Percentiles rank a stretch among this genome's conserved stretches.
Conservation (phyloP, 2,888 invertebrate species). For the Oscheius sp. region DNA sequence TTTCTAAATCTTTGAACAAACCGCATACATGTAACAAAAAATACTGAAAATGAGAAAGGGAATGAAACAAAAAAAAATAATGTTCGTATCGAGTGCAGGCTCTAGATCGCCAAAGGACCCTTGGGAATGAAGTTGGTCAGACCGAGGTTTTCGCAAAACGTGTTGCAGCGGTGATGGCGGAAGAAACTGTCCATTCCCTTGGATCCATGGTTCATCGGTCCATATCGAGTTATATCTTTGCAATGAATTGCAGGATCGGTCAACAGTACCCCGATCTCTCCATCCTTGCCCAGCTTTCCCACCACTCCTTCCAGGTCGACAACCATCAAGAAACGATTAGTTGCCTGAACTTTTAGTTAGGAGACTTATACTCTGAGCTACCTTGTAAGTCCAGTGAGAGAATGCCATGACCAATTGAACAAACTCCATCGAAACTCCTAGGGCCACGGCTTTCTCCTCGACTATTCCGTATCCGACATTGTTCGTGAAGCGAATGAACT, state of each 20-base stretch:
- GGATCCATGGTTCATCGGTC: background rate
- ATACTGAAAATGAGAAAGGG: background rate
- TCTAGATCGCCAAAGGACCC: background rate
- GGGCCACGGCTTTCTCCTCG: constrained; percentile 8
- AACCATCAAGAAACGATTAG: constrained; percentile 18
- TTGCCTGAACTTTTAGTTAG: background rate
- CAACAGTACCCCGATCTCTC: background rate
- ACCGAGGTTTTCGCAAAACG: constrained; percentile 24
- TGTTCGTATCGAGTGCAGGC: background rate
- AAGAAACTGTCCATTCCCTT: constrained; percentile 3
- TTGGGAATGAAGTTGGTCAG: constrained; percentile 1
- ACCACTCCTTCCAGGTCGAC: constrained; percentile 15
- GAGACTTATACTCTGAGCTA: background rate
- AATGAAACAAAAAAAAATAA: background rate
- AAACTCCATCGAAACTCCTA: background rate
- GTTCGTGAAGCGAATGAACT: constrained; percentile 18
- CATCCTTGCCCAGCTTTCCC: background rate
- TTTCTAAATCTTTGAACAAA: too few species aligned
- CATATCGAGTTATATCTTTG: background rate
- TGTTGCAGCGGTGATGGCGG: background rate
- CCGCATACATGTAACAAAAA: too few species aligned
- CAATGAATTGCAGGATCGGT: constrained; percentile 10
- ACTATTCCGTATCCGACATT: background rate
- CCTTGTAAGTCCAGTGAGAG: constrained; percentile 24
- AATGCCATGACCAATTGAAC: constrained; percentile 11